phyloP scores from a whole-genome alignment of 2,797 vertebrate species.

The Myotis pilosus region DNA sequence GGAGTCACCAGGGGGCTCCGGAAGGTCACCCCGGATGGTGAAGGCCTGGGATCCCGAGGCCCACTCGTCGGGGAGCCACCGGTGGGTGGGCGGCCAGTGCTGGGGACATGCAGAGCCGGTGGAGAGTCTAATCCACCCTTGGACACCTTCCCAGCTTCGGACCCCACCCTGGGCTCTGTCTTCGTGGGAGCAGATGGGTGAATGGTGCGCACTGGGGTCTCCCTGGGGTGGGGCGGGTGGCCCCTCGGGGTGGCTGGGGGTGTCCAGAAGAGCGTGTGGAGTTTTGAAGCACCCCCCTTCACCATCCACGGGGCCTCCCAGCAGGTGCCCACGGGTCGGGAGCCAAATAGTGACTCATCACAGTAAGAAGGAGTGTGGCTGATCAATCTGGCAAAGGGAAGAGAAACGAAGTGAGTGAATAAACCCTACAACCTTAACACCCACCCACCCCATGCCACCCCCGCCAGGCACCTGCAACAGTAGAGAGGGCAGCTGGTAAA shows the following conservation, averaged over 20 bases:
- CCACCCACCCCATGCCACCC: neutral
- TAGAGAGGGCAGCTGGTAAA: fast-evolving
- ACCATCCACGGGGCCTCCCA: conserved; percentile 64
- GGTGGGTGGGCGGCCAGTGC: fast-evolving
- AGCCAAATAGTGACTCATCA: conserved; percentile 85
- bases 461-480: neutral
- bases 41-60: neutral
- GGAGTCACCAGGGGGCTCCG: neutral
- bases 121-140: neutral
- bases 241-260: conserved; percentile 67
- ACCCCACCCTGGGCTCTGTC: fast-evolving
- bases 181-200: neutral
- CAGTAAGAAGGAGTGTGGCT: conserved; percentile 83
- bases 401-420: neutral
- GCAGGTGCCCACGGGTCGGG: neutral
- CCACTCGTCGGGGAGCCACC: neutral
- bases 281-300: conserved; percentile 74
- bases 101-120: neutral
- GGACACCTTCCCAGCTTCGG: neutral
- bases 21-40: fast-evolving
- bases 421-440: neutral
- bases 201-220: conserved; percentile 61
- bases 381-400: conserved; percentile 72
- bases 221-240: conserved; percentile 17
- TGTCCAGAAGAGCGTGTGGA: conserved; percentile 83